phyloP scores from a whole-genome alignment of 1,140 invertebrate species.

The Drosophila ananassae region DNA sequence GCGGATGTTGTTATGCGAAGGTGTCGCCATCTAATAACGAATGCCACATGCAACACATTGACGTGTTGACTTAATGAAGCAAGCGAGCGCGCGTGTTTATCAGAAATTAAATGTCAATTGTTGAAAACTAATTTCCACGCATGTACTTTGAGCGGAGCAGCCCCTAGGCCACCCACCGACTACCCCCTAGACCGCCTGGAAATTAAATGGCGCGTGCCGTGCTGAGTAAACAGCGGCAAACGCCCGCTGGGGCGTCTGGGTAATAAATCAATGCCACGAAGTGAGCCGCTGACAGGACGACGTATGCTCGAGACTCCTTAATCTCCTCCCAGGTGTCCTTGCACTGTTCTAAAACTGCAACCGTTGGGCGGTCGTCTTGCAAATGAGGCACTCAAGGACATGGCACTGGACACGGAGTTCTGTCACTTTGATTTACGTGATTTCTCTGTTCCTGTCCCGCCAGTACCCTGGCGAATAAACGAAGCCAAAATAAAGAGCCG shows the following conservation, averaged over 20 bases:
- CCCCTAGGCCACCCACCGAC: neutral
- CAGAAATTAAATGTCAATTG: slow-evolving; percentile 83
- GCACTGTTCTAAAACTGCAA: slow-evolving; percentile 34
- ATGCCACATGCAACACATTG: slow-evolving; percentile 70
- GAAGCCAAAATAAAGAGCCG: slow-evolving; percentile 4
- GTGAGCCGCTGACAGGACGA: slow-evolving; percentile 57
- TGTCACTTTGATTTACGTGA: slow-evolving; percentile 78
- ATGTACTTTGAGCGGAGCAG: slow-evolving; percentile 6
- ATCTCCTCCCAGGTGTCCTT: slow-evolving; percentile 42
- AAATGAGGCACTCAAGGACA: slow-evolving; percentile 31
- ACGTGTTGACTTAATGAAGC: slow-evolving; percentile 82
- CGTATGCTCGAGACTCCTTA: slow-evolving; percentile 51
- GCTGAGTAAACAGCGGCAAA: slow-evolving; percentile 36
- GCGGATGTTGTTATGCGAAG: slow-evolving; percentile 30
- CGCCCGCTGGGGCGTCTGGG: slow-evolving; percentile 9
- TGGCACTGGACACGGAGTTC: slow-evolving; percentile 16
- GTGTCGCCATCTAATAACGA: slow-evolving; percentile 64
- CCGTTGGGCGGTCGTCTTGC: slow-evolving; percentile 7
- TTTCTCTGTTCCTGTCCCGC: slow-evolving; percentile 20
- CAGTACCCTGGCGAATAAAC: slow-evolving; percentile 1
- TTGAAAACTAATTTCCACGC: slow-evolving; percentile 77
- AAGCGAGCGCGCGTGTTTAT: slow-evolving; percentile 72
- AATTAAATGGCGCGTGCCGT: slow-evolving; percentile 72
- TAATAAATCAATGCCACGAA: slow-evolving; percentile 66
- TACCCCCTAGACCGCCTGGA: neutral